A percentile compares a stretch with the other conserved stretches of the same genome.
Conservation (phyloP, 2,797 vertebrate species). For the Anableps anableps region DNA sequence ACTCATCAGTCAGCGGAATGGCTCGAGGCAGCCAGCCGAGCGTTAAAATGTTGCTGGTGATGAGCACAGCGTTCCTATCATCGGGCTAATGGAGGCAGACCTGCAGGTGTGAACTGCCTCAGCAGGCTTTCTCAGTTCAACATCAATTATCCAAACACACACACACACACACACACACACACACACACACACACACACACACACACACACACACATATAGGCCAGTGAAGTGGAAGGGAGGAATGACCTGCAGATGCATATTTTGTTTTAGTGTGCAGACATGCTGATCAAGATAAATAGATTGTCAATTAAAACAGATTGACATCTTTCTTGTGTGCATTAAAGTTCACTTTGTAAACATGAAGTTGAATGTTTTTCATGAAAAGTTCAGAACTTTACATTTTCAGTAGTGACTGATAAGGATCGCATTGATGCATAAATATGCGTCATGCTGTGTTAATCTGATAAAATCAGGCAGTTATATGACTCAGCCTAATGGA, state of each 20-base stretch:
- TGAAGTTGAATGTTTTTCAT: slow-evolving; percentile 14
- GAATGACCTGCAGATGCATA: slow-evolving; percentile 15
- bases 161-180: slow-evolving; percentile 7
- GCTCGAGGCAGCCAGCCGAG: slow-evolving; percentile 40
- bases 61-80: slow-evolving; percentile 65
- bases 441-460: slow-evolving; percentile 17
- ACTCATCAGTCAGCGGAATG: slow-evolving; percentile 40
- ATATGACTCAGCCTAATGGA: slow-evolving; percentile 1
- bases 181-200: slow-evolving; percentile 6
- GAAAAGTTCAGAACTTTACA: slow-evolving; percentile 17
- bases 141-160: slow-evolving; percentile 44
- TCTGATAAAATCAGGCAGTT: slow-evolving; percentile 5
- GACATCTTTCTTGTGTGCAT: slow-evolving; percentile 35
- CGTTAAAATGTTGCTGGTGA: slow-evolving; percentile 57
- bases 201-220: slow-evolving; percentile 8
- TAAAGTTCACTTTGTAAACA: slow-evolving; percentile 35
- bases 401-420: slow-evolving; percentile 30
- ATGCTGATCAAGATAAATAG: slow-evolving; percentile 53
- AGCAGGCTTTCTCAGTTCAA: slow-evolving; percentile 44
- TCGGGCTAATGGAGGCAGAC: slow-evolving; percentile 71
- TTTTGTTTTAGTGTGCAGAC: slow-evolving; percentile 36
- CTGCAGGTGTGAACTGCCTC: slow-evolving; percentile 68
- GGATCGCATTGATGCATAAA: slow-evolving; percentile 6
- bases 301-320: slow-evolving; percentile 49
- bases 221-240: background rate